These are phyloP conservation scores for Microdon myrmicae DNA, from an alignment of 2,888 invertebrate genomes.

Conservation along the genomic window DNA sequence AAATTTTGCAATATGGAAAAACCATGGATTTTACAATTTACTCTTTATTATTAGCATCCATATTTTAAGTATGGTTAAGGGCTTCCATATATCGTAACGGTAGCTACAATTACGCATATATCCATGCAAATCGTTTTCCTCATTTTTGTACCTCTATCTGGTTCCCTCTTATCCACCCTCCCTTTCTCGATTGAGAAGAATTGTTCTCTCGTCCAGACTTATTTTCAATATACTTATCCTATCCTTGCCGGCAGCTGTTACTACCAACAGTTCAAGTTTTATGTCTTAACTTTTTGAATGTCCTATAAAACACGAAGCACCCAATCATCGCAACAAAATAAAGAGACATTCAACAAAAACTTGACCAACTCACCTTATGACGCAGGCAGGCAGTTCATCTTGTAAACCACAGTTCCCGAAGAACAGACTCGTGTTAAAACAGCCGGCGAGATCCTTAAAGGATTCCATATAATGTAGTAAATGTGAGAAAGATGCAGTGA, in stretches of 20 bases:
- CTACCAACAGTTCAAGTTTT: constrained; percentile 10
- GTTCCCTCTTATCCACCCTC: too few relatives aligned
- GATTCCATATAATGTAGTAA: constrained; percentile 27
- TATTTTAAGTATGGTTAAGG: too few relatives aligned
- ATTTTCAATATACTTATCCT: too few relatives aligned
- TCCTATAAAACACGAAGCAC: constrained; percentile 6
- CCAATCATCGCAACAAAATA: constrained; percentile 6
- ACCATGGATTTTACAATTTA: too few relatives aligned
- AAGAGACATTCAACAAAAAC: constrained; percentile 11
- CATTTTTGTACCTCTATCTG: too few relatives aligned
- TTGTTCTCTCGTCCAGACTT: too few relatives aligned
- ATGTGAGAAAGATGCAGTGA: constrained; percentile 19
- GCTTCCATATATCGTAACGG: too few relatives aligned
- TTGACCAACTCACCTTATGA: constrained; percentile 35
- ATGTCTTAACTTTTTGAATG: constrained; percentile 26
- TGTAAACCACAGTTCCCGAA: constrained; percentile 4
- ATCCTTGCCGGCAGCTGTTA: not conserved
- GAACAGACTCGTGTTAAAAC: constrained; percentile 1
- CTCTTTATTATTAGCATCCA: too few relatives aligned
- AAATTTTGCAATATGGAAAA: too few relatives aligned
- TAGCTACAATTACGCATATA: too few relatives aligned
- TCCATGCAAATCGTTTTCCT: too few relatives aligned
- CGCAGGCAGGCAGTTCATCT: constrained; percentile 33
- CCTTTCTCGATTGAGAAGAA: too few relatives aligned
- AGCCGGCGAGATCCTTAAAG: constrained; percentile 31